These are phyloP conservation scores for Acanthopleura granulata DNA, from an alignment of 2,888 invertebrate species.

Conservation along the genomic window DNA sequence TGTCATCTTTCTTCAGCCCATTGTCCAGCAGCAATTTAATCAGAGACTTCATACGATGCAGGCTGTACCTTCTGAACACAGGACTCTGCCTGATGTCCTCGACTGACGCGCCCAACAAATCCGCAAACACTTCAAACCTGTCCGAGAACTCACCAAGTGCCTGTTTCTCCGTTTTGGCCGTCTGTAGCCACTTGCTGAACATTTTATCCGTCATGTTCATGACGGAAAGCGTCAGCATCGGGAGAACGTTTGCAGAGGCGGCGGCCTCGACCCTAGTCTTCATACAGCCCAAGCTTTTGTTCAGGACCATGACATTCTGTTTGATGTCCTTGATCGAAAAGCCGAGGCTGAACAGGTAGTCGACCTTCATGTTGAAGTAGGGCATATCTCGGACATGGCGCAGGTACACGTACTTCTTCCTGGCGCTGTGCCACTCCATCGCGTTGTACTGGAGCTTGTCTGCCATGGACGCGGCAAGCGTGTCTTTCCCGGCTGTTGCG, in stretches of 20 bases:
- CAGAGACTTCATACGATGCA: not conserved
- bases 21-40: constrained; percentile 23
- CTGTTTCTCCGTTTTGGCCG: not conserved
- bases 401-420: not conserved
- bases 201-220: not conserved
- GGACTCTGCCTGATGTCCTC: constrained; percentile 7
- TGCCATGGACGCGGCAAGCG: not conserved
- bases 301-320: constrained; percentile 20
- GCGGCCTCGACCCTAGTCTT: not conserved
- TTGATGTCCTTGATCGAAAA: constrained; percentile 23
- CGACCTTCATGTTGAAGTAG: constrained; percentile 19
- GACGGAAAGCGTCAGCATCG: not conserved
- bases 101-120: constrained; percentile 23
- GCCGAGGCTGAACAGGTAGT: constrained; percentile 21
- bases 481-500: not conserved
- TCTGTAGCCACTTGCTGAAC: constrained; percentile 3
- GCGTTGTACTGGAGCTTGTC: constrained; percentile 14
- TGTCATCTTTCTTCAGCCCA: constrained; percentile 23
- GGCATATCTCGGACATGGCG: constrained; percentile 15
- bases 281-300: constrained; percentile 8
- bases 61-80: not conserved
- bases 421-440: constrained; percentile 1
- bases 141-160: not conserved
- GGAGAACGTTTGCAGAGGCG: not conserved
- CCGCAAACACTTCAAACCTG: constrained; percentile 21